Evolutionary conservation across 2,113 vertebrate genomes (phyloP).

Genomic region (Chauna torquata): DNA sequence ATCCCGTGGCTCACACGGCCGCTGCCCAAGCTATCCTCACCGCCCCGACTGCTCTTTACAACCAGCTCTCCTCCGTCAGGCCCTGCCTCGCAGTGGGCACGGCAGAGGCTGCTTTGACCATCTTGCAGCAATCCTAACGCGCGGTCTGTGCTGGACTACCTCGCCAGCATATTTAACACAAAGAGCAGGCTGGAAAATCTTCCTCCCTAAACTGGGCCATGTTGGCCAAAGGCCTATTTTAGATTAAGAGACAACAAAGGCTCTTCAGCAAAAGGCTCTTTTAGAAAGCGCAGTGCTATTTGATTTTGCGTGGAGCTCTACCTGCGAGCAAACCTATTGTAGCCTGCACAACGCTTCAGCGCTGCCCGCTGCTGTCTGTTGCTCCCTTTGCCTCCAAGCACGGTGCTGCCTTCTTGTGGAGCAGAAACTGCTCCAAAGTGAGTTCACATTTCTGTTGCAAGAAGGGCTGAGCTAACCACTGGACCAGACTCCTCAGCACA

Average conservation of each 20-base stretch:
- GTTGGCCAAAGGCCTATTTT: neutral
- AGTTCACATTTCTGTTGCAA: neutral
- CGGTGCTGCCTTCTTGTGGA: neutral
- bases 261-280: neutral
- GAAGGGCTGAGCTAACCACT: neutral
- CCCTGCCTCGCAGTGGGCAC: neutral
- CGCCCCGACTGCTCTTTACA: neutral
- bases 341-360: neutral
- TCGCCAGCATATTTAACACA: neutral
- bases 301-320: neutral
- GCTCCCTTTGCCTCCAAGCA: neutral
- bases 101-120: neutral
- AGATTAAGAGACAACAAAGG: neutral
- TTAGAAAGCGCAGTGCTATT: neutral
- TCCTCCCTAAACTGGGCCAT: neutral
- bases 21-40: neutral
- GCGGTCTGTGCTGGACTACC: neutral
- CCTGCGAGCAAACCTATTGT: neutral
- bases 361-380: neutral
- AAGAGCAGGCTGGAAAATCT: neutral
- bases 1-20: neutral
- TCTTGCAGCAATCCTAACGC: neutral
- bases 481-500: neutral
- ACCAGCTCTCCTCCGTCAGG: neutral
- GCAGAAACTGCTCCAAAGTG: neutral